These are phyloP conservation scores for Caenorhabditis sulstoni DNA, from an alignment of 2,888 invertebrate genomes.

Conservation along the genomic window DNA sequence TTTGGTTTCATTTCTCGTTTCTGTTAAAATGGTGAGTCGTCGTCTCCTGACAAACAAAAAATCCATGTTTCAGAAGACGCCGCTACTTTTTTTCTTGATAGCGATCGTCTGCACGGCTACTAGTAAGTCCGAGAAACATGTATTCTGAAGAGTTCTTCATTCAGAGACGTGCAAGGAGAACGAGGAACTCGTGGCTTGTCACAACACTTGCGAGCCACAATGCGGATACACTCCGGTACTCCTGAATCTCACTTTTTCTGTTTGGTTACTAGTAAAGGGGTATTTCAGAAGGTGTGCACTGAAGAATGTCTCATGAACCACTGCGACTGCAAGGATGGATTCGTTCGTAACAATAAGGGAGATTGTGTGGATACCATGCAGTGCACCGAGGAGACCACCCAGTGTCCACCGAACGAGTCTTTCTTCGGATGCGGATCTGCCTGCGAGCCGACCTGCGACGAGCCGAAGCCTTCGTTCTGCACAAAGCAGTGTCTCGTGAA, in stretches of 20 bases:
- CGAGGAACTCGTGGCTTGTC: constrained; percentile 45
- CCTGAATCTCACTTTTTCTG: too few species aligned
- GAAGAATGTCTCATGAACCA: constrained; percentile 39
- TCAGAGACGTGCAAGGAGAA: constrained; percentile 38
- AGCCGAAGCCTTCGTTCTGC: constrained; percentile 32
- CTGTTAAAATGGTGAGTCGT: constrained; percentile 25
- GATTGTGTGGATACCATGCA: constrained; percentile 21
- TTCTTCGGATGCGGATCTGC: constrained; percentile 49
- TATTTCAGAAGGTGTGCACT: constrained; percentile 39
- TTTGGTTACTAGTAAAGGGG: too few species aligned
- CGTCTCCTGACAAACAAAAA: not conserved
- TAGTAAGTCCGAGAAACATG: too few species aligned
- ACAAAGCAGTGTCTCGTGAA: constrained; percentile 44
- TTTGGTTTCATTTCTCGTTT: too few species aligned
- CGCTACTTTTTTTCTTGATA: constrained; percentile 1
- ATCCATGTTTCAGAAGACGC: constrained; percentile 4
- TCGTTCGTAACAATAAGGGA: constrained; percentile 38
- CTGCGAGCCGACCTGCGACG: constrained; percentile 48
- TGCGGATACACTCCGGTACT: constrained; percentile 48
- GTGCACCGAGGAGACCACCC: constrained; percentile 37
- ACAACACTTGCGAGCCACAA: constrained; percentile 54
- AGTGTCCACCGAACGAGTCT: constrained; percentile 38
- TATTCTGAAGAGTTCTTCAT: not conserved
- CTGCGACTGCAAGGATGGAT: constrained; percentile 52
- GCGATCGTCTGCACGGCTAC: constrained; percentile 1